These are phyloP conservation scores for Phalloptychus januarius DNA, from an alignment of 2,797 vertebrate species.

Conservation along the genomic window DNA sequence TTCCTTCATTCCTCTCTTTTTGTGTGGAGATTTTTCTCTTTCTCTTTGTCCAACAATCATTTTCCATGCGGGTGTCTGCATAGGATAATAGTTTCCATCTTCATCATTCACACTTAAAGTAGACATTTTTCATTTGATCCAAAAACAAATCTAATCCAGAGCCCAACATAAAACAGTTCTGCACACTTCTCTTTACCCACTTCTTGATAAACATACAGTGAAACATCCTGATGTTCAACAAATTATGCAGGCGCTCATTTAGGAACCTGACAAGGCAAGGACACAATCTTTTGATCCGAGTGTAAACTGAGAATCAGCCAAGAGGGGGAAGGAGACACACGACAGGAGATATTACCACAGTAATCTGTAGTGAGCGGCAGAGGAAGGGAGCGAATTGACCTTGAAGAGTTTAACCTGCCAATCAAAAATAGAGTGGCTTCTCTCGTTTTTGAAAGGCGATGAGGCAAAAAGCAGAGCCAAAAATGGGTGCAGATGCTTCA, in stretches of 20 bases:
- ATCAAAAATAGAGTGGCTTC: slow-evolving; percentile 58
- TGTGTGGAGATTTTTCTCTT: background rate
- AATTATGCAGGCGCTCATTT: slow-evolving; percentile 44
- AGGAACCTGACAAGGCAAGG: slow-evolving; percentile 45
- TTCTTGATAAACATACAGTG: background rate
- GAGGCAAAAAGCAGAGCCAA: slow-evolving; percentile 64
- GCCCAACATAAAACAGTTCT: background rate
- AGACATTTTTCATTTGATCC: slow-evolving; percentile 14
- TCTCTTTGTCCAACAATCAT: background rate
- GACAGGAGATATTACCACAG: slow-evolving; percentile 66
- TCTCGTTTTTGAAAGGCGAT: slow-evolving; percentile 51
- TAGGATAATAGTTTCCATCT: background rate
- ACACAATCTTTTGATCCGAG: slow-evolving; percentile 62
- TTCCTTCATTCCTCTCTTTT: background rate
- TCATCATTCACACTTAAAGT: slow-evolving; percentile 8
- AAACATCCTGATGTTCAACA: slow-evolving; percentile 48
- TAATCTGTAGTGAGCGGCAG: slow-evolving; percentile 69
- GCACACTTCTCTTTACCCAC: slow-evolving; percentile 27
- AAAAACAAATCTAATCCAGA: slow-evolving; percentile 1
- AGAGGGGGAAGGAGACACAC: slow-evolving; percentile 33
- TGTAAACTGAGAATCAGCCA: slow-evolving; percentile 49
- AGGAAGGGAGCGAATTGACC: slow-evolving; percentile 67
- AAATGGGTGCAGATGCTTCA: slow-evolving; percentile 58
- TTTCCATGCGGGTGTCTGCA: background rate
- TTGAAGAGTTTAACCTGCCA: slow-evolving; percentile 77